Evolutionary conservation across 1,140 invertebrate species (phyloP).

Genomic region (Dufourea novaeangliae): DNA sequence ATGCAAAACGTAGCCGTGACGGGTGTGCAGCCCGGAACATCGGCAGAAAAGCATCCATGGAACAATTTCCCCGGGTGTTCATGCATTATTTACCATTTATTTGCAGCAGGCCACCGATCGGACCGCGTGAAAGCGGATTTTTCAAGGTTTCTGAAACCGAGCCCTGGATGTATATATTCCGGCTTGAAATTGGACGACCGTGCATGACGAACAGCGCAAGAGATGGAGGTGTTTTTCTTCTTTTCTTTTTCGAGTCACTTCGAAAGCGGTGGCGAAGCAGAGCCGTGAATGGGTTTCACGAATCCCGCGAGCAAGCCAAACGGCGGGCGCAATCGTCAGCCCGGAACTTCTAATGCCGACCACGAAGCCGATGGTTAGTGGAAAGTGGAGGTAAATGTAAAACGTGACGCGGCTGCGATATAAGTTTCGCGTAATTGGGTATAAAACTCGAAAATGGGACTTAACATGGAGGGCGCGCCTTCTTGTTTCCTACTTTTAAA

Average conservation of each 20-base stretch:
- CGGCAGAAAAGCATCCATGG: slow-evolving; percentile 14
- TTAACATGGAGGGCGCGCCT: not conserved
- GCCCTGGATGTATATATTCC: slow-evolving; percentile 38
- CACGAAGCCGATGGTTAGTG: slow-evolving; percentile 56
- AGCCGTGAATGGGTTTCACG: not conserved
- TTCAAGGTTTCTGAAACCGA: slow-evolving; percentile 25
- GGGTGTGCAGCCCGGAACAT: slow-evolving; percentile 10
- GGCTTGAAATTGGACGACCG: slow-evolving; percentile 34
- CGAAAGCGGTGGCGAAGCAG: not conserved
- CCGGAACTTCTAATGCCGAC: slow-evolving; percentile 39
- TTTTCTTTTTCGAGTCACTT: not conserved
- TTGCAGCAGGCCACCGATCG: slow-evolving; percentile 25
- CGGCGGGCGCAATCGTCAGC: slow-evolving; percentile 49
- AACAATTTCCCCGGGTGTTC: slow-evolving; percentile 22
- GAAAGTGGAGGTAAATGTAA: slow-evolving; percentile 70
- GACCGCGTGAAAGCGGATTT: slow-evolving; percentile 50
- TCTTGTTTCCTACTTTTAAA: no score
- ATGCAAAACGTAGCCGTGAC: slow-evolving; percentile 39
- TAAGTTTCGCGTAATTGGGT: slow-evolving; percentile 63
- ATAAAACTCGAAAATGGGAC: slow-evolving; percentile 27
- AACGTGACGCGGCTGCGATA: slow-evolving; percentile 69
- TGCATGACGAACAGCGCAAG: slow-evolving; percentile 45
- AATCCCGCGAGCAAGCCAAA: no score
- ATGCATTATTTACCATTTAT: slow-evolving; percentile 45
- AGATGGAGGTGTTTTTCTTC: not conserved